phyloP scores from a whole-genome alignment of 1,140 invertebrate genomes.

The Marisa cornuarietis region DNA sequence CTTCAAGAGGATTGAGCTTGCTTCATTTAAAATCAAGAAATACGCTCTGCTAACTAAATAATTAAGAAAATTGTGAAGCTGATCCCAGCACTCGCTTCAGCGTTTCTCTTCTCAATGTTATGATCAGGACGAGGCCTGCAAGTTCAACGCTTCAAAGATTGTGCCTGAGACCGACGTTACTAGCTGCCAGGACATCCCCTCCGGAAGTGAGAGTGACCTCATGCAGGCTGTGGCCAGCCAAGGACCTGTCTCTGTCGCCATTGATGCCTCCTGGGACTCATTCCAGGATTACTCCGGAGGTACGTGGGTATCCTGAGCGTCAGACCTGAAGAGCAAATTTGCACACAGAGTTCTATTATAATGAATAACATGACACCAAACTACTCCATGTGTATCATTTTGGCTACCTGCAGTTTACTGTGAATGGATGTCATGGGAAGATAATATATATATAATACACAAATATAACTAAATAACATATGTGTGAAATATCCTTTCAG shows the following conservation, averaged over 20 bases:
- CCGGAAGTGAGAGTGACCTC: slow-evolving; percentile 70
- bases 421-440: too few species aligned
- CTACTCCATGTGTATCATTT: too few species aligned
- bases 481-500: slow-evolving; percentile 5
- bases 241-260: slow-evolving; percentile 67
- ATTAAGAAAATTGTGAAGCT: neutral
- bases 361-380: too few species aligned
- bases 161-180: slow-evolving; percentile 51
- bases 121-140: slow-evolving; percentile 64
- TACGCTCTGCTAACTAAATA: neutral
- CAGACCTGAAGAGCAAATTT: too few species aligned
- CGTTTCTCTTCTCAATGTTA: neutral
- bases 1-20: too few species aligned
- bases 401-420: too few species aligned
- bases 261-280: slow-evolving; percentile 60
- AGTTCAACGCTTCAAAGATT: slow-evolving; percentile 52
- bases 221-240: slow-evolving; percentile 80
- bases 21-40: neutral
- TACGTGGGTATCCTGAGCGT: neutral
- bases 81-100: neutral
- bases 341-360: too few species aligned
- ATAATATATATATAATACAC: too few species aligned
- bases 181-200: slow-evolving; percentile 78
- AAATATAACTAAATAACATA: too few species aligned
- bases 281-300: slow-evolving; percentile 50